These are phyloP conservation scores for Trissolcus japonicus DNA, from an alignment of 2,888 invertebrate genomes.

Conservation along the genomic window DNA sequence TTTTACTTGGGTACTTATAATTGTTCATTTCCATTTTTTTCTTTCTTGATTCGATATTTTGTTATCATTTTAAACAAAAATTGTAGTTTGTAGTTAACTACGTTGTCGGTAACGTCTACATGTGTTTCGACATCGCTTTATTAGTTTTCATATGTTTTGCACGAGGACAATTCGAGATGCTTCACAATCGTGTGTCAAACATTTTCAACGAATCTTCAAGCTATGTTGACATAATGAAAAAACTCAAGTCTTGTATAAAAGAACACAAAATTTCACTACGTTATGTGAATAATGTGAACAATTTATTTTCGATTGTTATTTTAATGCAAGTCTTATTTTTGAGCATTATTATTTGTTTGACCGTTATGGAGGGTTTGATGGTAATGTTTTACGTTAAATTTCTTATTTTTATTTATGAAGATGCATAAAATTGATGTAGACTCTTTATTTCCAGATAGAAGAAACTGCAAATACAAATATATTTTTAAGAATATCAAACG, in stretches of 20 bases:
- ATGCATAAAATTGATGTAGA: neutral
- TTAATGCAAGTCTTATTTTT: slow-evolving; percentile 21
- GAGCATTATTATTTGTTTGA: slow-evolving; percentile 21
- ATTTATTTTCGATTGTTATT: slow-evolving; percentile 20
- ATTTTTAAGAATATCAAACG: slow-evolving; percentile 11
- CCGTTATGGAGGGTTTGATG: slow-evolving; percentile 9
- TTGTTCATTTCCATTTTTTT: no score
- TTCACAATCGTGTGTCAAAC: slow-evolving; percentile 9
- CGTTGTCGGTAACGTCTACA: slow-evolving; percentile 15
- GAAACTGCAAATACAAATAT: neutral
- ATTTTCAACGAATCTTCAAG: slow-evolving; percentile 1
- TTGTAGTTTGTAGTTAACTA: slow-evolving; percentile 18
- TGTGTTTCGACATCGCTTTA: slow-evolving; percentile 15
- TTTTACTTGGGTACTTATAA: no score
- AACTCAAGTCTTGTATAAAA: slow-evolving; percentile 5
- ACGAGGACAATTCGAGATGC: slow-evolving; percentile 19
- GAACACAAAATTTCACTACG: slow-evolving; percentile 10
- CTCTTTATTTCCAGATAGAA: neutral
- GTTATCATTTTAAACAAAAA: neutral
- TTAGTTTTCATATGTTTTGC: slow-evolving; percentile 8
- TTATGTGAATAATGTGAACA: slow-evolving; percentile 3
- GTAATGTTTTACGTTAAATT: neutral
- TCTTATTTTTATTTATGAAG: neutral
- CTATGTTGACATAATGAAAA: neutral
- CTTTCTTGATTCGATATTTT: neutral